Conservation (phyloP, 2,888 invertebrate species). For the Drosophila diplacantha region DNA sequence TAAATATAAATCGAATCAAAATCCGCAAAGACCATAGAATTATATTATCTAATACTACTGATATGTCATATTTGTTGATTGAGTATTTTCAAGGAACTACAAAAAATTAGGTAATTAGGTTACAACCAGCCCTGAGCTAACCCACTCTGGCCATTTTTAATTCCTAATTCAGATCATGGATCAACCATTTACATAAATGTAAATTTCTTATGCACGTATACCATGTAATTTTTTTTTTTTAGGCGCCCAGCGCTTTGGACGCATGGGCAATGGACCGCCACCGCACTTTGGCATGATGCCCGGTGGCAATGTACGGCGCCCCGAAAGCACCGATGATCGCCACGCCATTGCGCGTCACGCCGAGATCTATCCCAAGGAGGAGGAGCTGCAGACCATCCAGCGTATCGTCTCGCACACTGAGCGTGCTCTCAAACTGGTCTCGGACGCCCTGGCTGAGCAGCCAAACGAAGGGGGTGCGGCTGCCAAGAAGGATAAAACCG, state of each 20-base stretch:
- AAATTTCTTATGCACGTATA: background rate
- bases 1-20: background rate
- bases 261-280: constrained; percentile 78
- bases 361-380: constrained; percentile 95
- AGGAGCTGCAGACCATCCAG: constrained; percentile 92
- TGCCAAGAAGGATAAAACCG: constrained; percentile 74
- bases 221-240: background rate
- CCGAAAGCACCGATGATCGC: constrained; percentile 96
- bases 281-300: constrained; percentile 81
- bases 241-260: constrained; percentile 73
- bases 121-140: background rate
- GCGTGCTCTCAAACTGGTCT: constrained; percentile 94
- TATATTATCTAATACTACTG: background rate
- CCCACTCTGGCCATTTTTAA: too few species aligned
- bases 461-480: constrained; percentile 63
- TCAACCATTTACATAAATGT: background rate
- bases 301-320: constrained; percentile 81
- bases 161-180: background rate
- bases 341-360: constrained; percentile 96
- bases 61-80: background rate
- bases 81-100: background rate
- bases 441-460: constrained; percentile 88
- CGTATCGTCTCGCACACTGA: constrained; percentile 95
- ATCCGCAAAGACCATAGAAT: too few species aligned
- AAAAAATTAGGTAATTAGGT: too few species aligned